Evolutionary conservation across 35 echinoderm and acorn worm genomes (phyloP), one percentile per base, ranked within the genome.

Genomic region (Diadema setosum): DNA sequence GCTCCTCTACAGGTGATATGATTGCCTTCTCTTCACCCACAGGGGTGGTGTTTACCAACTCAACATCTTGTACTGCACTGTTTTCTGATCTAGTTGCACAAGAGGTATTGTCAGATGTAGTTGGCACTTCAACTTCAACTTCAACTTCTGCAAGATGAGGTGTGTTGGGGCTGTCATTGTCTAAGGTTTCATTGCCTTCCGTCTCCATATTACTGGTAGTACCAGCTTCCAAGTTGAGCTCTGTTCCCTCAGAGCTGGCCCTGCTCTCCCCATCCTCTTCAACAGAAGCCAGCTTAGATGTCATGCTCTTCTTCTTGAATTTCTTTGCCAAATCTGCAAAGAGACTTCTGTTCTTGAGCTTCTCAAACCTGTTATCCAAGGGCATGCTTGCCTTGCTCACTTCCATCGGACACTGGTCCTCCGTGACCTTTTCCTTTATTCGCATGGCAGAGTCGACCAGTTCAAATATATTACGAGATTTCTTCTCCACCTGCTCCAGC

Each of bases 271-370:
- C 63, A 67, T 29, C 23, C 37, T 67, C 63, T 34, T 67, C 63
- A 32, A 33, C 27, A 67, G 63, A 33, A 2, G 63, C 27, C 20
- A 67, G 37, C 4, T 29, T 67, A 8, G 30, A 26, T 67, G 63
- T 26, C 17, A 29, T 34, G 37, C 4, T 67, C 37, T 78, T 78
- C 73, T 78, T 78, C 73, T 44, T 78, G 11, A 78, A 78, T n/a
- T 44, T 78, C 73, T 78, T 78, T 8, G 73, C 73, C 33, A 78
- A 78, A 36, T 78, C 73, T 3, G 73, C 73, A 78, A 78, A 42
- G 35, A 78, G 73, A 41, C 44, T 78, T 44, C 21, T 78, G 20
- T 26, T 78, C 29, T 67, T 67, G 63, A 39, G 24, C 37, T 78
- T 78, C 40, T 78, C 73, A 6, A 78, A 17, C 11, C 24, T 36